phyloP scores from a whole-genome alignment of 2,888 invertebrate species.

The Drosophila picticornis region DNA sequence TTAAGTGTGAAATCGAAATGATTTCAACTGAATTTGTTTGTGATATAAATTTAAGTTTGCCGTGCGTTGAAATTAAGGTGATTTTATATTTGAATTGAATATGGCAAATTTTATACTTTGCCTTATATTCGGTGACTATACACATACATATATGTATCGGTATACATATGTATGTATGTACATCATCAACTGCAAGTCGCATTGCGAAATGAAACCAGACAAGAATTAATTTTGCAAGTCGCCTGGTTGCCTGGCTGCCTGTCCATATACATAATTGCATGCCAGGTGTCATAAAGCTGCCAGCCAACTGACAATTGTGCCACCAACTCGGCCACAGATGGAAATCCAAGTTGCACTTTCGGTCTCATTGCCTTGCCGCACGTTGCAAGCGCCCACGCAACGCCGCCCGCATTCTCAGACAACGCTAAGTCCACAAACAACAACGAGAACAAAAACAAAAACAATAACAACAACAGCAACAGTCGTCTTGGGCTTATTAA shows the following conservation, averaged over 20 bases:
- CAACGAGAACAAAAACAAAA: constrained; percentile 7
- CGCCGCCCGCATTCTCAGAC: constrained; percentile 67
- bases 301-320: constrained; percentile 50
- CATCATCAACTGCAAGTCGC: constrained; percentile 8
- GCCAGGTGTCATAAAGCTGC: constrained; percentile 73
- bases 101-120: not conserved
- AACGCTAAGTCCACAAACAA: constrained; percentile 32
- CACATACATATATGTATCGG: too few species aligned
- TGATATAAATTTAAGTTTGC: not conserved
- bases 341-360: constrained; percentile 48
- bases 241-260: constrained; percentile 2
- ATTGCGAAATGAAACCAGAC: constrained; percentile 35
- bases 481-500: constrained; percentile 40
- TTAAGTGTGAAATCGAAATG: not conserved
- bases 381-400: constrained; percentile 50
- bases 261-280: constrained; percentile 54
- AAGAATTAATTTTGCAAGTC: constrained; percentile 34
- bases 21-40: not conserved
- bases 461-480: not conserved
- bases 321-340: constrained; percentile 20
- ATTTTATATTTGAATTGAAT: not conserved
- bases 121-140: not conserved
- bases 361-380: constrained; percentile 20
- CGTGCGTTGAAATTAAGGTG: not conserved
- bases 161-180: not conserved